Base-by-base conservation (phyloP, 2,113 vertebrate genomes). In the Arenaria interpres region DNA sequence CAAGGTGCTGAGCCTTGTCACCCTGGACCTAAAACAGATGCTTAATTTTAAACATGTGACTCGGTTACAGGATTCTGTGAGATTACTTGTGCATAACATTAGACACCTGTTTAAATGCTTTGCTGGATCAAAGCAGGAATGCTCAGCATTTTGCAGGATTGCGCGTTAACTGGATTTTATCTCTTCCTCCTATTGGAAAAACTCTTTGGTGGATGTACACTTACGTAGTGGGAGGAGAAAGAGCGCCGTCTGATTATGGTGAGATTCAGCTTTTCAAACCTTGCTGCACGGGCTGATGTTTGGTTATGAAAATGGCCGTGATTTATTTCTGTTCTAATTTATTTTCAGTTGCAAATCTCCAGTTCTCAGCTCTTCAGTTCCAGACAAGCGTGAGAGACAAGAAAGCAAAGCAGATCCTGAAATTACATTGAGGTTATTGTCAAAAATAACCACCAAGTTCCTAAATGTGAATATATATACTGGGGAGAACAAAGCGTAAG, bases 1-100 rank as follows among this genome's bases (percentile, higher is more conserved):
- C 86, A 95, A 92, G 95, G 92, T 95, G 94, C 92, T 73, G 87
- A 97, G 95, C 91, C 84, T 94, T 97, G 86, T 95, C 95, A 93
- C 86, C 63, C 90, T 81, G 94, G 94, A 63, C 84, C 92, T 43
- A 76, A 93, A 94, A 41, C 85, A 94, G 85, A 92, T 92, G 92
- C 85, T 94, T 93, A 84, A 85, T 95, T 95, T 95, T 89, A 92
- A 93, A 92, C 92, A 83, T 95, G 86, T 97, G 94, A 95, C 96
- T 94, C 0, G 7, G 89, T 89, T 94, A 89, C 63, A 69, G 84
- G 88, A 94, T 87, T 97, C 91, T 85, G 43, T 51, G 81, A 95
- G 71, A 95, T 93, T 94, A 73, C 80, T 95, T 93, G 66, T 66
- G 73, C 94, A 91, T 93, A 95, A 95, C 72, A 64, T 84, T 85